These are phyloP conservation scores for Xyliphius kryptos DNA, from an alignment of 2,113 vertebrate species.

Conservation along the genomic window DNA sequence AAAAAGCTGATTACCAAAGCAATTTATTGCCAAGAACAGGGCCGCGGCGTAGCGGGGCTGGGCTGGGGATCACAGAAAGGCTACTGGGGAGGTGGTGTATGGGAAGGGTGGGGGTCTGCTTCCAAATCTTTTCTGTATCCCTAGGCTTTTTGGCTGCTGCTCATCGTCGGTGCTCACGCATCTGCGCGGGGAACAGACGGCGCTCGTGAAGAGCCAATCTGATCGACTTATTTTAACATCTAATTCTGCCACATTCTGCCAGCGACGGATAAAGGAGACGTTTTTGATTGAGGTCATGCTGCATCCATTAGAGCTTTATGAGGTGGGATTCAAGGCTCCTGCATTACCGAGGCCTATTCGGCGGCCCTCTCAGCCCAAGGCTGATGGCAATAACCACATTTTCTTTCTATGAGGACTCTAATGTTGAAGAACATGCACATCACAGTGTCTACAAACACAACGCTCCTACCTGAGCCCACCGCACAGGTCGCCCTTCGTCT, in stretches of 20 bases:
- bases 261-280: constrained; percentile 67
- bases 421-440: constrained; percentile 59
- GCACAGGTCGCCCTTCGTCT: constrained; percentile 33
- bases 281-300: constrained; percentile 83
- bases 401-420: constrained; percentile 60
- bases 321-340: constrained; percentile 70
- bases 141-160: constrained; percentile 69
- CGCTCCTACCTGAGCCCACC: no score
- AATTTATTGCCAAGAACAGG: constrained; percentile 71
- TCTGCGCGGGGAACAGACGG: constrained; percentile 6
- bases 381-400: constrained; percentile 68
- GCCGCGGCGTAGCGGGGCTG: constrained; percentile 59
- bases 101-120: constrained; percentile 30
- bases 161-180: constrained; percentile 53
- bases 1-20: constrained; percentile 76
- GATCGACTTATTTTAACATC: constrained; percentile 71
- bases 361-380: constrained; percentile 60
- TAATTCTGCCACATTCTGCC: constrained; percentile 55
- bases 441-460: constrained; percentile 59
- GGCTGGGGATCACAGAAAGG: constrained; percentile 8
- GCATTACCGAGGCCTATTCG: constrained; percentile 66
- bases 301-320: constrained; percentile 75
- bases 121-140: constrained; percentile 62
- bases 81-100: no score
- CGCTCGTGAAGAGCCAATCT: constrained; percentile 67